These are phyloP conservation scores for Stomatorhinus walkeri DNA, from an alignment of 2,797 vertebrate genomes.

Conservation along the genomic window DNA sequence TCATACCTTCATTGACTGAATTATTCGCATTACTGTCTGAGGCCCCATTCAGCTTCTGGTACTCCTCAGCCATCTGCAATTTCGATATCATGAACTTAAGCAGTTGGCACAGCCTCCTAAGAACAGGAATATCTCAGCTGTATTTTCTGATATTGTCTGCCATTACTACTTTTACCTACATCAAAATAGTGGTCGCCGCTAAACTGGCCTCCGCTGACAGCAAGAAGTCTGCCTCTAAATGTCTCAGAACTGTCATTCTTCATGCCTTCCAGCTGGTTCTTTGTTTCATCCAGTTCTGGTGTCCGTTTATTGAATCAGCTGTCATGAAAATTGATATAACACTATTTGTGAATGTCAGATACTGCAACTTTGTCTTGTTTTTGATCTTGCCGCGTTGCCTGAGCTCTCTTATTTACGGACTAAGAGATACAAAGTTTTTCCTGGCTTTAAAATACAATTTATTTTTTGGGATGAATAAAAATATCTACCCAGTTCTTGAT, in stretches of 20 bases:
- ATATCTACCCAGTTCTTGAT: background rate
- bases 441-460: constrained; percentile 21
- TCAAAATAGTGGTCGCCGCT: constrained; percentile 34
- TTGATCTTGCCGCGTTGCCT: constrained; percentile 26
- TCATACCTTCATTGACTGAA: constrained; percentile 12
- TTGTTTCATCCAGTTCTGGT: constrained; percentile 22
- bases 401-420: constrained; percentile 29
- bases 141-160: constrained; percentile 22
- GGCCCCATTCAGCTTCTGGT: background rate
- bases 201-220: constrained; percentile 12
- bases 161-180: constrained; percentile 28
- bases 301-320: constrained; percentile 23
- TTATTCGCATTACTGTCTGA: background rate
- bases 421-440: constrained; percentile 25
- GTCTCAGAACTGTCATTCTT: constrained; percentile 24
- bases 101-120: constrained; percentile 26
- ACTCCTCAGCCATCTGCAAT: constrained; percentile 23
- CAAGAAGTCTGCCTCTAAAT: constrained; percentile 22
- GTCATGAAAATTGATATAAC: constrained; percentile 18
- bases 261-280: constrained; percentile 31
- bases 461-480: constrained; percentile 13
- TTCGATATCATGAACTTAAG: constrained; percentile 9
- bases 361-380: constrained; percentile 23
- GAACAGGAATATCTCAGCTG: background rate
- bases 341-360: constrained; percentile 15